These are phyloP conservation scores for Mythimna loreyi DNA, from an alignment of 2,888 invertebrate genomes.

Conservation along the genomic window DNA sequence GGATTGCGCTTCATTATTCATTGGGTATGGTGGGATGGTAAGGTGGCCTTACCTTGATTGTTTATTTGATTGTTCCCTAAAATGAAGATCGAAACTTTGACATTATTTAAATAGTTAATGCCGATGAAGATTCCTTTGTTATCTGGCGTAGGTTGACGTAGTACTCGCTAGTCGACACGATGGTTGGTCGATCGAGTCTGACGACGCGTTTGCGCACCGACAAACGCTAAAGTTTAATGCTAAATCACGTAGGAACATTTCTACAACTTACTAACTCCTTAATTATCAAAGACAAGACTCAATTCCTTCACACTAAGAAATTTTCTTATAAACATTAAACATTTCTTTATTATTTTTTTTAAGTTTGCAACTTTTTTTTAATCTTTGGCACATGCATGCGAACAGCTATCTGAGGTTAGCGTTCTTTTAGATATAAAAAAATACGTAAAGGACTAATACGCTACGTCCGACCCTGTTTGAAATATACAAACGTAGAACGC, in stretches of 20 bases:
- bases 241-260: background rate
- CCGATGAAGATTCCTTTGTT: background rate
- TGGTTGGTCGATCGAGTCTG: background rate
- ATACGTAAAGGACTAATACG: background rate
- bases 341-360: background rate
- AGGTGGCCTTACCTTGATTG: too few relatives aligned
- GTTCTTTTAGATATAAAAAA: conserved; percentile 4
- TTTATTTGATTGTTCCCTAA: background rate
- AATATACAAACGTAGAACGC: conserved; percentile 5
- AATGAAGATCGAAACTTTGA: background rate
- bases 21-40: background rate
- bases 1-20: background rate
- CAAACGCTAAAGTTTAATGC: background rate
- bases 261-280: background rate
- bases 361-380: background rate
- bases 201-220: background rate
- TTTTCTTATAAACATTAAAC: background rate
- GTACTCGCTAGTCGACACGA: background rate
- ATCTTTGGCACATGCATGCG: conserved; percentile 3
- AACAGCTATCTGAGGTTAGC: background rate
- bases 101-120: background rate
- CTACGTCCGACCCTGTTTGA: background rate
- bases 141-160: background rate
- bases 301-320: background rate
- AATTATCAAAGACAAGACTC: background rate